Evolutionary conservation across 2,888 invertebrate species (phyloP).

Genomic region (Zelleria hepariella): DNA sequence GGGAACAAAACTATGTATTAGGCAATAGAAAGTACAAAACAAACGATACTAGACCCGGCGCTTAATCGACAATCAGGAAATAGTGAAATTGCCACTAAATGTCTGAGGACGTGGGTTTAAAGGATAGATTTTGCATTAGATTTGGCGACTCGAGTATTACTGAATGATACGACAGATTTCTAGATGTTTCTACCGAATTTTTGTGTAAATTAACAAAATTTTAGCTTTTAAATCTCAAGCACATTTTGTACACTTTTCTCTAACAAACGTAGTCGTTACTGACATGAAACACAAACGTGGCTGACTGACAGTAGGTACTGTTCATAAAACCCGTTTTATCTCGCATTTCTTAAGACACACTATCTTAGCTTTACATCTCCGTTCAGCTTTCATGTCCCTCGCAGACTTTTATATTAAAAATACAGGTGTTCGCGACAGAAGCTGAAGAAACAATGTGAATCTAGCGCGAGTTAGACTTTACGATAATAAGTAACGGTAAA

Average conservation of each 20-base stretch:
- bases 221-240: not conserved
- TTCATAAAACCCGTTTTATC: not conserved
- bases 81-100: too few species aligned
- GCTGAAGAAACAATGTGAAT: not conserved
- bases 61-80: too few species aligned
- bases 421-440: not conserved
- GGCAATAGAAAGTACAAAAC: too few species aligned
- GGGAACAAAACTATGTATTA: constrained; percentile 23
- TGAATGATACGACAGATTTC: too few species aligned
- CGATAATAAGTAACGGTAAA: too few species aligned
- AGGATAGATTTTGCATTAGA: too few species aligned
- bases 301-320: not conserved
- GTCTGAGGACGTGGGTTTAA: too few species aligned
- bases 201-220: not conserved
- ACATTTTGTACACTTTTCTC: not conserved
- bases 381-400: not conserved
- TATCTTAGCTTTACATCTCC: not conserved
- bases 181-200: too few species aligned
- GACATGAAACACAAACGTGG: not conserved
- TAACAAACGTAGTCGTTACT: not conserved
- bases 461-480: too few species aligned
- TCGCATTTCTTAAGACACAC: not conserved
- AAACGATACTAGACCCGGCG: too few species aligned
- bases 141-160: too few species aligned
- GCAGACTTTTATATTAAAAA: not conserved